Conservation (phyloP, 2,888 invertebrate species). For the Leptopilina syphax region DNA sequence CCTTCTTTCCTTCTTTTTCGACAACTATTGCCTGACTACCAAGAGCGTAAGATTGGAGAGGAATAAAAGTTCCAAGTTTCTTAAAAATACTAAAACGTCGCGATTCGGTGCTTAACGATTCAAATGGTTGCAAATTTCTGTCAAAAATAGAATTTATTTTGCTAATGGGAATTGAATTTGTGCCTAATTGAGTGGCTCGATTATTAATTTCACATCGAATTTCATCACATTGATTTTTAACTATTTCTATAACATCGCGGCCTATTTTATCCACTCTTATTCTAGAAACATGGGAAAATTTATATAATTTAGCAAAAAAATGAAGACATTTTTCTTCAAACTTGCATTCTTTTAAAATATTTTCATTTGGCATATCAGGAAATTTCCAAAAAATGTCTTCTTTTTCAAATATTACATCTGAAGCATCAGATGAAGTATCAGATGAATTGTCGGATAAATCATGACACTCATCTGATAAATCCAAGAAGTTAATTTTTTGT, state of each 20-base stretch:
- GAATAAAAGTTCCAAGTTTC: neutral
- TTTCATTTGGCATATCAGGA: too few relatives aligned
- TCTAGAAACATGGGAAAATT: too few relatives aligned
- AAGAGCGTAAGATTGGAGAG: neutral
- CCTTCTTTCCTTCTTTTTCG: neutral
- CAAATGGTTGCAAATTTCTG: neutral
- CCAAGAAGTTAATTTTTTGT: too few relatives aligned
- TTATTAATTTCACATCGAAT: neutral
- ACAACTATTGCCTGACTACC: neutral
- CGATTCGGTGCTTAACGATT: neutral
- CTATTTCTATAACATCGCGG: neutral
- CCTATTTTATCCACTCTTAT: too few relatives aligned
- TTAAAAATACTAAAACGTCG: neutral
- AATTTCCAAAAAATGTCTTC: too few relatives aligned
- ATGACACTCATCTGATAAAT: too few relatives aligned
- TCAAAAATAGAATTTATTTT: neutral
- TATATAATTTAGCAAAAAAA: too few relatives aligned
- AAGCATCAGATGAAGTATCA: too few relatives aligned
- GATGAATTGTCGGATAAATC: too few relatives aligned
- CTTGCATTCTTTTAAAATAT: too few relatives aligned
- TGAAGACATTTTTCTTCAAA: too few relatives aligned
- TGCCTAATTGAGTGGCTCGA: neutral
- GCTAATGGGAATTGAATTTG: neutral
- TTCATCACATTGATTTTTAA: neutral
- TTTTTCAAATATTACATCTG: too few relatives aligned